Evolutionary conservation across 2,888 invertebrate species (phyloP), one percentile per base, ranked within the genome.

Genomic region (Monoplex corrugatus): DNA sequence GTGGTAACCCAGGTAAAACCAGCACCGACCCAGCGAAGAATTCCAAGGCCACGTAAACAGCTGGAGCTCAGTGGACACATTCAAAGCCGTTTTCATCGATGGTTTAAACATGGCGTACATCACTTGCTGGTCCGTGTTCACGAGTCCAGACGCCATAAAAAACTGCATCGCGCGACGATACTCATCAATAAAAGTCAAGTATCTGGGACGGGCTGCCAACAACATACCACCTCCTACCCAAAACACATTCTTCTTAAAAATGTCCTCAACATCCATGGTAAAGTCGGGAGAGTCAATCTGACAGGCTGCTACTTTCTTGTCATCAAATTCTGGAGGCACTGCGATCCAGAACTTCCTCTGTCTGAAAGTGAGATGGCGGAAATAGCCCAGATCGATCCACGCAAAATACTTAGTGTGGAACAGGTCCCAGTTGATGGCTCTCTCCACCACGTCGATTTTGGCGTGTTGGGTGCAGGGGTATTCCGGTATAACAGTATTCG

Each of bases 371-470:
- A 90, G 88, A 45, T 93, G 72, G 8, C 93, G 90, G 82, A 93
- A 93, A 89, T 92, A 93, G 10, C 93, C 94, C 13, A 93, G 86
- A 86, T 94, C 94, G 0, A 94, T 38, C 94, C 94, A 94, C 35
- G 92, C 90, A 78, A 91, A 92, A 87, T 91, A 93, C 57, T 90
- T 89, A 13, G 92, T 87, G 5, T 80, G 63, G 87, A 93, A 93
- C 43, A 86, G 85, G 23, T 92, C 88, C 28, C 90, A 78, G 2
- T 50, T 32, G 8, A 92, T 90, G 2, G 92, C 91, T 2, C 90
- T 83, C n/a, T 90, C 90, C 19, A 92, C 84, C 40, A 91, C 87
- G 19, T 92, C 92, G 89, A 90, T 92, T 83, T 94, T 94, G 2
- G 93, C 91, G 90, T 93, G 92, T 83, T 92, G 92, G 19, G 91